These are phyloP conservation scores for Brachypteracias leptosomus DNA, from an alignment of 2,113 vertebrate genomes.

Conservation along the genomic window DNA sequence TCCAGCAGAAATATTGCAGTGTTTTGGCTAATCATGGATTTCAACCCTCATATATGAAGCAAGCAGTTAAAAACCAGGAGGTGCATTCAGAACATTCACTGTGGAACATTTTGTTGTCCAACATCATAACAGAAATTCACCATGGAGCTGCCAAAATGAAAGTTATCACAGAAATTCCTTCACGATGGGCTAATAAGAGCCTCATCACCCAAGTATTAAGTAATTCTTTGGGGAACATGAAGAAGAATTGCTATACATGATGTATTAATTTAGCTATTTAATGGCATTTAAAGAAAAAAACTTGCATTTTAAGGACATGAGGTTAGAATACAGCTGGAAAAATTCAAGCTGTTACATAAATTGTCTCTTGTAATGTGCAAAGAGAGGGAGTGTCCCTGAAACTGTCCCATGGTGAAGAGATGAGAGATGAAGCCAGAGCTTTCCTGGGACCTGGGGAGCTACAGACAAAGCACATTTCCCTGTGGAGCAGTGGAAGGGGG, in stretches of 20 bases:
- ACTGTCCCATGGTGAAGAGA: background rate
- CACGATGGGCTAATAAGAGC: background rate
- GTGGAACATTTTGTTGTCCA: background rate
- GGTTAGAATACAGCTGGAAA: slow-evolving; percentile 8
- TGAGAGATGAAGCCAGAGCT: background rate
- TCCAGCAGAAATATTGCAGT: background rate
- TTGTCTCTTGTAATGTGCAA: background rate
- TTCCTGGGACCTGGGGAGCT: background rate
- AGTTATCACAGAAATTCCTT: slow-evolving; percentile 43
- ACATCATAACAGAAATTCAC: background rate
- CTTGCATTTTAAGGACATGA: background rate
- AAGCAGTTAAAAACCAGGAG: background rate
- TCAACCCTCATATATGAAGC: background rate
- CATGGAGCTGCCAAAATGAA: slow-evolving; percentile 1
- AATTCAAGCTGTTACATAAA: background rate
- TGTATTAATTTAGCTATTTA: slow-evolving; percentile 1
- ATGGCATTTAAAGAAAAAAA: background rate
- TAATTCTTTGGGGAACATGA: slow-evolving; percentile 30
- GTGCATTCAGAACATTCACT: background rate
- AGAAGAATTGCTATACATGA: background rate
- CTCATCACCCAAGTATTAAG: slow-evolving; percentile 12
- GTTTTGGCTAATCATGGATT: background rate
- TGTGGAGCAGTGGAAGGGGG: background rate
- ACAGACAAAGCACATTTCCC: background rate
- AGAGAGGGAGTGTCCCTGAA: background rate